phyloP scores from a whole-genome alignment of 2,888 invertebrate genomes.

The Diogma glabrata region DNA sequence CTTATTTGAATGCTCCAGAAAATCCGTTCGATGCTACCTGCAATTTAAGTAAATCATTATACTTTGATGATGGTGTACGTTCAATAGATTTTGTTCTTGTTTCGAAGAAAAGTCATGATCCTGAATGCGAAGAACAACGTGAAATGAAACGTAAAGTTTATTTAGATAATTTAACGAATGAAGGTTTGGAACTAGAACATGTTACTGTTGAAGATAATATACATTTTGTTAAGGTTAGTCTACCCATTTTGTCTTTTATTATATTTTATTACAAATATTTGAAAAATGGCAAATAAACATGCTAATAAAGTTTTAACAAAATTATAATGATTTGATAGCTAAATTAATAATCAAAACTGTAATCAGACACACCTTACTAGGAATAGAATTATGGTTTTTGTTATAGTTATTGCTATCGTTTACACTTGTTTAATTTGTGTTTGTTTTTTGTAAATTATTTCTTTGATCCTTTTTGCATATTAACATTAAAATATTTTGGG shows the following conservation, averaged over 20 bases:
- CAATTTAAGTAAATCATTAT: conserved; percentile 38
- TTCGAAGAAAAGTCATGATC: conserved; percentile 51
- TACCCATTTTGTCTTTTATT: not conserved
- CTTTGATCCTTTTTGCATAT: too few relatives aligned
- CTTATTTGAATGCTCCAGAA: conserved; percentile 14
- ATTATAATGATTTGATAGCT: too few relatives aligned
- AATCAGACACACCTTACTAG: too few relatives aligned
- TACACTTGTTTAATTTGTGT: too few relatives aligned
- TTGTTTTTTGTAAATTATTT: too few relatives aligned
- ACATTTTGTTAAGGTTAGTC: conserved; percentile 62
- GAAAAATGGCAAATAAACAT: too few relatives aligned
- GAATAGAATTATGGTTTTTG: too few relatives aligned
- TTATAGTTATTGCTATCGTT: too few relatives aligned
- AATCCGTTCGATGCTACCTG: conserved; percentile 16
- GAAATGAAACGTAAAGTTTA: conserved; percentile 47
- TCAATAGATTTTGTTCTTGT: conserved; percentile 70
- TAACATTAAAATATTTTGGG: too few relatives aligned
- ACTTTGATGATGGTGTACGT: conserved; percentile 56
- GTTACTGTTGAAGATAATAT: conserved; percentile 57
- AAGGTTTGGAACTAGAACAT: conserved; percentile 63
- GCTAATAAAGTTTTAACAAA: too few relatives aligned
- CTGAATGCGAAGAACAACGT: conserved; percentile 30
- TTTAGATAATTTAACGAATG: conserved; percentile 57
- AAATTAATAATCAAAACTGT: too few relatives aligned
- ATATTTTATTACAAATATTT: not conserved